A percentile compares a stretch with the other conserved stretches of the same genome.
Evolutionary conservation across 2,797 vertebrate genomes (phyloP).

Genomic region (Limnodromus scolopaceus): DNA sequence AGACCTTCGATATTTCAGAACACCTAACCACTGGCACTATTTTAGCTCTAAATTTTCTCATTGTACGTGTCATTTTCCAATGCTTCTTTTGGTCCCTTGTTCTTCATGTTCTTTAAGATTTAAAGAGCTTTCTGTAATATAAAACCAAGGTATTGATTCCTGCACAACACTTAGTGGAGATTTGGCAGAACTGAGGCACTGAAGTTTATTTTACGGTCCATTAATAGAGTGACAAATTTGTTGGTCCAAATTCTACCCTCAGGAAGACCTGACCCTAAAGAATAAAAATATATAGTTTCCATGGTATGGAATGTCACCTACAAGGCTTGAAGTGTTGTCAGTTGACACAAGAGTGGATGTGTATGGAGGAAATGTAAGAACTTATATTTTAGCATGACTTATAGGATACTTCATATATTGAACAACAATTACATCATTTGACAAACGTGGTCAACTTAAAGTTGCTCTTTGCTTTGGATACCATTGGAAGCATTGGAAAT

Average conservation of each 20-base stretch:
- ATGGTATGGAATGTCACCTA: background rate
- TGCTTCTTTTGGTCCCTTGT: background rate
- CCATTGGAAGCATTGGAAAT: background rate
- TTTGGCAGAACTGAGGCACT: background rate
- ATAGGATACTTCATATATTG: background rate
- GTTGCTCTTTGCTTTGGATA: background rate
- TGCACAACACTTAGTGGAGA: background rate
- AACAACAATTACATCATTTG: background rate
- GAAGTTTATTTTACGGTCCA: background rate
- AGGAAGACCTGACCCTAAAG: background rate
- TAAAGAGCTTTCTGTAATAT: background rate
- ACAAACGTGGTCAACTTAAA: background rate
- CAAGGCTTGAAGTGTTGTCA: background rate
- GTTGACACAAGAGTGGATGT: background rate
- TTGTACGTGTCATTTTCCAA: background rate
- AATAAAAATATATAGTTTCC: background rate
- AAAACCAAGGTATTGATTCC: background rate
- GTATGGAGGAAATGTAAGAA: background rate
- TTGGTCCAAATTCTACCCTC: background rate
- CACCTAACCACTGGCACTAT: background rate
- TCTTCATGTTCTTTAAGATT: background rate
- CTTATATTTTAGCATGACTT: background rate
- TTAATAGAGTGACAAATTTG: background rate
- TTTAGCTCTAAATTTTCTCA: background rate
- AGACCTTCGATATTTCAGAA: background rate